Percentiles rank a stretch among this genome's conserved stretches.
Conservation (phyloP, 2,888 invertebrate species). For the Andrena trimmerana region DNA sequence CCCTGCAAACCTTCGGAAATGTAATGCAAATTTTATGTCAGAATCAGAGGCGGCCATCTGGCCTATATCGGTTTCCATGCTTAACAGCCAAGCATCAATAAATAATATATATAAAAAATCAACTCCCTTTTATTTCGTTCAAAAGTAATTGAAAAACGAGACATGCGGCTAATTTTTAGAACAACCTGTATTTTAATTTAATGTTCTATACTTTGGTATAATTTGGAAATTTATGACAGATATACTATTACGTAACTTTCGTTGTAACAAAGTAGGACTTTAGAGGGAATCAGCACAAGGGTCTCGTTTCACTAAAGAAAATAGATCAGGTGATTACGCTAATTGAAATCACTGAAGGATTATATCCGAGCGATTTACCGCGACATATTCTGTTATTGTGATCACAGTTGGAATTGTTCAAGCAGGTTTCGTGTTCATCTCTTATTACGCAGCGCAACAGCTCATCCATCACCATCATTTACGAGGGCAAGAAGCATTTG, state of each 20-base stretch:
- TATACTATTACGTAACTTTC: background rate
- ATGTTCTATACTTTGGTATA: background rate
- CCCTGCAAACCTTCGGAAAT: no score
- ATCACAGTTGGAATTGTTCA: slow-evolving; percentile 42
- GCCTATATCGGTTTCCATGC: no score
- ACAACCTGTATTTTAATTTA: no score
- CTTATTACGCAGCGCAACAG: slow-evolving; percentile 39
- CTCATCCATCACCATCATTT: slow-evolving; percentile 62
- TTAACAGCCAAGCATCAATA: no score
- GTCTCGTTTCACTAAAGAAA: background rate
- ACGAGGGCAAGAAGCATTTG: slow-evolving; percentile 44
- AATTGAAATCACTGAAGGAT: slow-evolving; percentile 29
- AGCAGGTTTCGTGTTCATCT: slow-evolving; percentile 39
- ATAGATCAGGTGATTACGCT: slow-evolving; percentile 18
- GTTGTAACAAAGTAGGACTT: background rate
- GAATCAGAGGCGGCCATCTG: no score
- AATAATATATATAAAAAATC: no score
- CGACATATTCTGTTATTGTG: slow-evolving; percentile 46
- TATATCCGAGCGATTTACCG: slow-evolving; percentile 52
- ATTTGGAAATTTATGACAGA: background rate
- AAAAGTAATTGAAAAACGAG: no score
- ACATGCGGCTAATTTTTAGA: no score
- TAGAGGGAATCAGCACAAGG: background rate
- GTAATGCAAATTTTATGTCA: no score
- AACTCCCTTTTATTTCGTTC: no score